Conservation (phyloP, 2,797 vertebrate species). For the Argyrosomus regius region DNA sequence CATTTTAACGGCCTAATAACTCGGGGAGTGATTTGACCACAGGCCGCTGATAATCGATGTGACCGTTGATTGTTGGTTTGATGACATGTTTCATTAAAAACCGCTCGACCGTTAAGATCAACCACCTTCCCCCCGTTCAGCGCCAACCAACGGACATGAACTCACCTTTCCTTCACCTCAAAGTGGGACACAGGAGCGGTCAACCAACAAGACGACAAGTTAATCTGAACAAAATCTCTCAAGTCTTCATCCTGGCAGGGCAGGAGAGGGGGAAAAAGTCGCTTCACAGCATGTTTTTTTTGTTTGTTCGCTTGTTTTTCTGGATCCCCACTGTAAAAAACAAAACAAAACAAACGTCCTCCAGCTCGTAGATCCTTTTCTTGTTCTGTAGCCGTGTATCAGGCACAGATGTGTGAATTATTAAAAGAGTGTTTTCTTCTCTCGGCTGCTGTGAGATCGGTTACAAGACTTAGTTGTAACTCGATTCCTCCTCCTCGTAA, state of each 20-base stretch:
- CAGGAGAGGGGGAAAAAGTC: conserved; percentile 5
- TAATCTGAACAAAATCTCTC: conserved; percentile 57
- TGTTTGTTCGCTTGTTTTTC: conserved; percentile 34
- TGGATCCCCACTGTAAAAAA: conserved; percentile 7
- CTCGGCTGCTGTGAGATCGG: conserved; percentile 72
- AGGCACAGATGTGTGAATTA: conserved; percentile 83
- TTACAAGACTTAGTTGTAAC: conserved; percentile 85
- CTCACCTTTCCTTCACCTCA: conserved; percentile 78
- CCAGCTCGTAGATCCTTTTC: background rate
- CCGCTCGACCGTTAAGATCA: conserved; percentile 29
- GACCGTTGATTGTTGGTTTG: background rate
- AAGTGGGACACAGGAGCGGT: conserved; percentile 26
- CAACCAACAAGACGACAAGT: conserved; percentile 53
- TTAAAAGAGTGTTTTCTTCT: conserved; percentile 82
- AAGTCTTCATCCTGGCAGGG: conserved; percentile 79
- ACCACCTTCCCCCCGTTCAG: no score
- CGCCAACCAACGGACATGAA: background rate
- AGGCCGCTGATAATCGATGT: conserved; percentile 22
- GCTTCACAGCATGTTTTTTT: conserved; percentile 62
- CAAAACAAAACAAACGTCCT: conserved; percentile 11
- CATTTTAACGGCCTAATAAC: background rate
- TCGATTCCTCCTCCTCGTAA: conserved; percentile 76
- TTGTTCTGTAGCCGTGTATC: conserved; percentile 46
- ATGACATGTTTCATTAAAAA: conserved; percentile 46
- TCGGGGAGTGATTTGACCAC: background rate